Conservation (phyloP, 1,140 invertebrate genomes). For the Dryas iulia region DNA sequence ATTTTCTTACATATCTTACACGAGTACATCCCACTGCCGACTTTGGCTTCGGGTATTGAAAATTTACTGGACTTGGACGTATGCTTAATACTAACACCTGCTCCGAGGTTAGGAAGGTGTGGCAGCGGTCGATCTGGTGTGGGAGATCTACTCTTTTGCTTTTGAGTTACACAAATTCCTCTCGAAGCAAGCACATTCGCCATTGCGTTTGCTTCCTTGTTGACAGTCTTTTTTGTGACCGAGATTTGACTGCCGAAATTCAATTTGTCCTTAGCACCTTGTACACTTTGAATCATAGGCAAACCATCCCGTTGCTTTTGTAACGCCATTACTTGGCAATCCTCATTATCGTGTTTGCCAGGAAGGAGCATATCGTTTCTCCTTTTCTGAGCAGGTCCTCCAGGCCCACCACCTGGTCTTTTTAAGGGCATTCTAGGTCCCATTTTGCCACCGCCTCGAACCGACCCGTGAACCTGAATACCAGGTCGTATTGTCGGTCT, state of each 20-base stretch:
- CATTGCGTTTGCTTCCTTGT: slow-evolving; percentile 86
- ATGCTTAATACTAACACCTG: slow-evolving; percentile 85
- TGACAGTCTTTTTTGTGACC: slow-evolving; percentile 83
- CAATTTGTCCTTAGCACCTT: slow-evolving; percentile 80
- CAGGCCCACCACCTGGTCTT: slow-evolving; percentile 44
- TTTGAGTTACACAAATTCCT: slow-evolving; percentile 87
- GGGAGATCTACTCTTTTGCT: slow-evolving; percentile 74
- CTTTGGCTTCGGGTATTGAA: slow-evolving; percentile 72
- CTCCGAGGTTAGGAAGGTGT: slow-evolving; percentile 84
- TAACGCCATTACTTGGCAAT: slow-evolving; percentile 83
- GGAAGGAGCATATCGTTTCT: slow-evolving; percentile 72
- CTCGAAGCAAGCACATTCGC: slow-evolving; percentile 87
- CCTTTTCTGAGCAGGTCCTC: slow-evolving; percentile 54
- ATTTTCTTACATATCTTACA: slow-evolving; percentile 74
- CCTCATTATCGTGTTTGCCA: slow-evolving; percentile 77
- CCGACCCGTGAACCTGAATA: slow-evolving; percentile 65
- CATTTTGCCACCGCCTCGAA: slow-evolving; percentile 50
- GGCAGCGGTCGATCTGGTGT: slow-evolving; percentile 66
- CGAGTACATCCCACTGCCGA: slow-evolving; percentile 59
- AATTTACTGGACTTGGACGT: slow-evolving; percentile 69
- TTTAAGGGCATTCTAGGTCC: slow-evolving; percentile 68
- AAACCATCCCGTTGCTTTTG: slow-evolving; percentile 87
- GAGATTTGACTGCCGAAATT: slow-evolving; percentile 80
- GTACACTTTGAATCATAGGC: slow-evolving; percentile 87
- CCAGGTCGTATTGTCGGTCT: slow-evolving; percentile 62